phyloP scores from a whole-genome alignment of 2,888 invertebrate genomes.

The Nasonia oneida region DNA sequence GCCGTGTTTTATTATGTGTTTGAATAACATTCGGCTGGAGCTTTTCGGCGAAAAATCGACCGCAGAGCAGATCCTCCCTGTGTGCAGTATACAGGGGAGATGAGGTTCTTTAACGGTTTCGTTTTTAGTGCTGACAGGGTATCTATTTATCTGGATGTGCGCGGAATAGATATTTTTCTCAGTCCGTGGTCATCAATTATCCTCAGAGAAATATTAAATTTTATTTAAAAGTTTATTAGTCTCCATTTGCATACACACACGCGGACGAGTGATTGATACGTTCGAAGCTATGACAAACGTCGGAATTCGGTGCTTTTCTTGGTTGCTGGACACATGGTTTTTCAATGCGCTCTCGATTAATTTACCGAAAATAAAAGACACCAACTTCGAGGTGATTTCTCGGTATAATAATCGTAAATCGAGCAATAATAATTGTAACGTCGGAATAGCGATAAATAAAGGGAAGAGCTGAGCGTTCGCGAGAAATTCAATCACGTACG shows the following conservation, averaged over 20 bases:
- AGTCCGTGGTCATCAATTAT: constrained; percentile 11
- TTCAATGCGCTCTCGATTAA: not conserved
- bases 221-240: not conserved
- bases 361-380: not conserved
- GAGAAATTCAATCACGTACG: not conserved
- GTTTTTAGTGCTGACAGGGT: constrained; percentile 43
- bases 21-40: constrained; percentile 50
- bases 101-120: constrained; percentile 14
- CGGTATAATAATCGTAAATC: not conserved
- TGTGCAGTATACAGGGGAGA: not conserved
- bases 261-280: not conserved
- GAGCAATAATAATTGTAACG: not conserved
- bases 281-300: not conserved
- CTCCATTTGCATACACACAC: not conserved
- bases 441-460: not conserved
- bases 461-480: not conserved
- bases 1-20: constrained; percentile 44
- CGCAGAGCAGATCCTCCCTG: not conserved
- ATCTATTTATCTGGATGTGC: constrained; percentile 31
- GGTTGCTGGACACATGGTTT: not conserved
- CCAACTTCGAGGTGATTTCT: not conserved
- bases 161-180: not conserved
- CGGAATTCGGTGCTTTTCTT: not conserved
- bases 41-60: constrained; percentile 42
- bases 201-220: not conserved